These are phyloP conservation scores for Coilia nasus DNA, from an alignment of 2,797 vertebrate species.

Conservation along the genomic window DNA sequence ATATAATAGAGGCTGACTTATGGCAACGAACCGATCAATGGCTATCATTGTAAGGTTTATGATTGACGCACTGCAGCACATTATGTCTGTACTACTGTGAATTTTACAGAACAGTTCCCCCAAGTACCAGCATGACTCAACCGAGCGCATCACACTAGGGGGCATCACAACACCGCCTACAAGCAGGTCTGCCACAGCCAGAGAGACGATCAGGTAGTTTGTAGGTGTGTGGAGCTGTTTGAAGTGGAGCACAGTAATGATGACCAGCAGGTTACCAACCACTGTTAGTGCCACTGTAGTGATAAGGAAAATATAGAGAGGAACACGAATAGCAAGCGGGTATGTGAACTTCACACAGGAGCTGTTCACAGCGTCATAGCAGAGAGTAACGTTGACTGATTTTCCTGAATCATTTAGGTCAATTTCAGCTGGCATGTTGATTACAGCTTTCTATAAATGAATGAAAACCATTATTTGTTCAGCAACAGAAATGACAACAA, in stretches of 20 bases:
- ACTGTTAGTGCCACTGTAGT: slow-evolving; percentile 75
- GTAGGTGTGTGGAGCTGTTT: slow-evolving; percentile 85
- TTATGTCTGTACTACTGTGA: slow-evolving; percentile 78
- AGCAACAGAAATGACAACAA: too few relatives aligned
- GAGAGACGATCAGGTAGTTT: slow-evolving; percentile 84
- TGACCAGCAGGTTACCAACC: slow-evolving; percentile 79
- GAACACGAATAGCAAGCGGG: slow-evolving; percentile 32
- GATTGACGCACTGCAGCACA: slow-evolving; percentile 81
- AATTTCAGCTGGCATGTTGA: not conserved
- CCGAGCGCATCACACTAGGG: slow-evolving; percentile 79
- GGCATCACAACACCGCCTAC: slow-evolving; percentile 80
- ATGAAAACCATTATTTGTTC: too few relatives aligned
- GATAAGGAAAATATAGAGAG: slow-evolving; percentile 47
- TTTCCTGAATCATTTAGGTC: not conserved
- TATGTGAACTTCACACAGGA: slow-evolving; percentile 44
- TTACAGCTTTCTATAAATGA: too few relatives aligned
- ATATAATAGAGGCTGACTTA: slow-evolving; percentile 48
- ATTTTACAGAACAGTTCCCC: slow-evolving; percentile 83
- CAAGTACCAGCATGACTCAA: slow-evolving; percentile 82
- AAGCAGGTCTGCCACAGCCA: slow-evolving; percentile 82
- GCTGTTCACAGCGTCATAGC: slow-evolving; percentile 46
- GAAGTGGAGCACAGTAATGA: slow-evolving; percentile 85
- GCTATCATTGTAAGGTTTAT: slow-evolving; percentile 68
- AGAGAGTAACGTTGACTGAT: slow-evolving; percentile 20
- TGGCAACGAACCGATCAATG: slow-evolving; percentile 63